Conservation (phyloP, 2,888 invertebrate species). For the Ennomos fuscantarius region DNA sequence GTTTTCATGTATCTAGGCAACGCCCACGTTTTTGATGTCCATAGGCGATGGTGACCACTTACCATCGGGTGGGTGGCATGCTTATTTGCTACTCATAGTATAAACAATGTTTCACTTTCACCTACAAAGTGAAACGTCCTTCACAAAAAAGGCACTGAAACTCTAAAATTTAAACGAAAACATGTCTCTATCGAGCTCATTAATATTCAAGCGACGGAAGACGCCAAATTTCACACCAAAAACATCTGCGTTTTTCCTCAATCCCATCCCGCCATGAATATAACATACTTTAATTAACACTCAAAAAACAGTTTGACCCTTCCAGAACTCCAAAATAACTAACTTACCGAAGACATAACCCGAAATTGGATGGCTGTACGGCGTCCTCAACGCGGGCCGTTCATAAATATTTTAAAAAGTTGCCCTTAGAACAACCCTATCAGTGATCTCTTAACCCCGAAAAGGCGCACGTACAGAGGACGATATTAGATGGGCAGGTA, state of each 20-base stretch:
- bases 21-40: too few species aligned
- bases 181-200: constrained; percentile 14
- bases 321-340: constrained; percentile 71
- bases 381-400: constrained; percentile 66
- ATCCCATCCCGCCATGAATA: constrained; percentile 55
- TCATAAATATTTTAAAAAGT: constrained; percentile 84
- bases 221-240: constrained; percentile 31
- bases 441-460: constrained; percentile 78
- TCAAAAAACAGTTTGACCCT: constrained; percentile 72
- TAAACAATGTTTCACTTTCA: too few species aligned
- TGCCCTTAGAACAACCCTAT: constrained; percentile 71
- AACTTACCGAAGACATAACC: constrained; percentile 82
- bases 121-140: too few species aligned
- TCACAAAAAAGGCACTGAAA: too few species aligned
- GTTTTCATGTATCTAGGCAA: too few species aligned
- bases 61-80: too few species aligned
- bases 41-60: too few species aligned
- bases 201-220: constrained; percentile 25
- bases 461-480: constrained; percentile 61
- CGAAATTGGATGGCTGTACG: constrained; percentile 82
- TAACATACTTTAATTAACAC: constrained; percentile 75
- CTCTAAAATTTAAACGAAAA: constrained; percentile 1
- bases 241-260: constrained; percentile 49
- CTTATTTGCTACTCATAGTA: too few species aligned
- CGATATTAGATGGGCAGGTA: constrained; percentile 77